Base-by-base conservation (phyloP, 2,113 vertebrate species). In the Alces alces region DNA sequence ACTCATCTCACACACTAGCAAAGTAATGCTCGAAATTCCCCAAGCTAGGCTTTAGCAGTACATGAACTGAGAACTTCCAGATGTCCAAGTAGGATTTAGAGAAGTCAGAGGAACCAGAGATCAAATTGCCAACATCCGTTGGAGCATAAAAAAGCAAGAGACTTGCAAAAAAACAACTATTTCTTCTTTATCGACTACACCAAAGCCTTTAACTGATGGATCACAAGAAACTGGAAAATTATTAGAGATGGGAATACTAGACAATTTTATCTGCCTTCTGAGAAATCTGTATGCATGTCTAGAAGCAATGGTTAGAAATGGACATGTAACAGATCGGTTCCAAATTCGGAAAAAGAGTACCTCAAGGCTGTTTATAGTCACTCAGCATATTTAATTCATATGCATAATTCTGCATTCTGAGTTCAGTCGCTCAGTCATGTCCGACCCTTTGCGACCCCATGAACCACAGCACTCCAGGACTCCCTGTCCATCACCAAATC, bases 371-470 rank as follows among this genome's bases (percentile, higher is more conserved):
- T 70, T 70, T 70, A 70, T 23, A 70, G 66, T 39, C n/a, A 70
- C n/a, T 70, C 1, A 1, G 19, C 1, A 39, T 70, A 70, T 70
- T 70, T 39, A 39, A 70, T 2, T 70, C 23, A 39, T 58, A 58
- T 23, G n/a, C n/a, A 39, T 23, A 70, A 2, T 12, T 36, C 33
- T 66, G 64, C 10, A 4, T 36, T 66, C 33, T n/a, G 33, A 36
- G 33, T 36, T 66, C 64, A 66, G 33, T 21, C 8, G 8, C 33
- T 36, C 33, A n/a, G 64, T 36, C 4, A 0, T 19, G 8, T n/a
- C 16, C 8, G 8, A 10, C 16, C n/a, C 17, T 66, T n/a, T 19
- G 16, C 0, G 8, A n/a, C 16, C 33, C n/a, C 16, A n/a, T 66
- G 8, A 66, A n/a, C 4, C 2, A 19, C 64, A 66, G 33, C 33